Conservation (phyloP, 1,140 invertebrate species). For the Lithobius niger region DNA sequence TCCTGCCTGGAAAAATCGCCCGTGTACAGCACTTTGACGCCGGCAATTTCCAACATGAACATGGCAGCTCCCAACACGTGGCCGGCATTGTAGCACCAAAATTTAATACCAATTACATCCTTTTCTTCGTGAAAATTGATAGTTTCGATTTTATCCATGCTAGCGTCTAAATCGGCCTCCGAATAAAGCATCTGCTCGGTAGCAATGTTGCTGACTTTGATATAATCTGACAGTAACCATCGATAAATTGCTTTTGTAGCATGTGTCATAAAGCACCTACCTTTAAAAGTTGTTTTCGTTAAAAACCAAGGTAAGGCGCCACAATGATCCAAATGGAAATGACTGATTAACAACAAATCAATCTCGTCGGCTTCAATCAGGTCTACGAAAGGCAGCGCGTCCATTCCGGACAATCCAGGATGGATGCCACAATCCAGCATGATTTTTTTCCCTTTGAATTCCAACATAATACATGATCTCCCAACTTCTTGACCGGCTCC, state of each 20-base stretch:
- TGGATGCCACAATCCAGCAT: constrained; percentile 99
- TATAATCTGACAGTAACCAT: constrained; percentile 97
- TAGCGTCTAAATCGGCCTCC: constrained; percentile 89
- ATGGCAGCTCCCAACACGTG: constrained; percentile 98
- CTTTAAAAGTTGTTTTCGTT: constrained; percentile 93
- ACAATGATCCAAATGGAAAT: constrained; percentile 98
- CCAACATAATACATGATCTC: constrained; percentile 92
- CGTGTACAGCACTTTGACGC: constrained; percentile 90
- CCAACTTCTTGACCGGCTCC: constrained; percentile 99
- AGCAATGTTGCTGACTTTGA: constrained; percentile 96
- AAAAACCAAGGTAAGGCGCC: constrained; percentile 97
- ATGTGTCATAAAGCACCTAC: constrained; percentile 98
- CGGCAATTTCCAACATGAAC: constrained; percentile 99
- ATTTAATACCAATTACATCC: constrained; percentile 89
- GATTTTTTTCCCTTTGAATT: constrained; percentile 99
- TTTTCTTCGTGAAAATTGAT: constrained; percentile 98
- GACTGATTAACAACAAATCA: constrained; percentile 89
- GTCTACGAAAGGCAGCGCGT: constrained; percentile 95
- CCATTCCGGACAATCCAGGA: constrained; percentile 91
- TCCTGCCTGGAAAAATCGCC: constrained; percentile 98
- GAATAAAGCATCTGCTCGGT: constrained; percentile 97
- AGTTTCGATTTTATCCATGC: constrained; percentile 98
- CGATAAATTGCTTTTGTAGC: constrained; percentile 99
- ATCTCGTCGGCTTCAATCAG: constrained; percentile 94
- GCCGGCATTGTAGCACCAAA: constrained; percentile 98